Evolutionary conservation across 2,797 vertebrate species (phyloP).

Genomic region (Pseudochirops corinnae): DNA sequence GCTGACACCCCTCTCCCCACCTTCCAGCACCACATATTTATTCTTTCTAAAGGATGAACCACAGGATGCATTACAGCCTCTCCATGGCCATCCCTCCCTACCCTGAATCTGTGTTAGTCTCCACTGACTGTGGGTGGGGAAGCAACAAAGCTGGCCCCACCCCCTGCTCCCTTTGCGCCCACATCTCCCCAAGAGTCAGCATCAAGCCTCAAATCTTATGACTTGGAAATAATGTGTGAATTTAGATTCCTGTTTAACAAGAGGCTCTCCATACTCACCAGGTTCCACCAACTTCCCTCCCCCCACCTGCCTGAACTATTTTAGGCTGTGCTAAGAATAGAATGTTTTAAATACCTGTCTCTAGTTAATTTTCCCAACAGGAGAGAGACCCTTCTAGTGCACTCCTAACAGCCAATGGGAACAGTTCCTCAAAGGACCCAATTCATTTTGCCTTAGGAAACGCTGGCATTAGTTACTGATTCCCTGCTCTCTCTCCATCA

Average conservation of each 20-base stretch:
- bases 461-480: not conserved
- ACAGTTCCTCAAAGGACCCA: not conserved
- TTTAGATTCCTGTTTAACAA: not conserved
- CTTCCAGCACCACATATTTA: not conserved
- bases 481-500: not conserved
- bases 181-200: not conserved
- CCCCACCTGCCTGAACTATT: constrained; percentile 11
- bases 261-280: constrained; percentile 30
- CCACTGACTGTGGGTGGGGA: not conserved
- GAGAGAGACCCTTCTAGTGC: not conserved
- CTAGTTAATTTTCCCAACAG: not conserved
- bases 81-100: not conserved
- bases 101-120: not conserved
- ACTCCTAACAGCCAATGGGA: rapidly evolving
- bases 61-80: not conserved
- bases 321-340: constrained; percentile 42
- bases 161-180: not conserved
- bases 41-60: not conserved
- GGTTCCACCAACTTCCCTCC: constrained; percentile 13
- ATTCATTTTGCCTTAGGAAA: not conserved
- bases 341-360: constrained; percentile 6
- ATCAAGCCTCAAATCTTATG: constrained; percentile 27
- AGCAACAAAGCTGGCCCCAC: not conserved
- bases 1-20: not conserved
- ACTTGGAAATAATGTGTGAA: constrained; percentile 38